Evolutionary conservation across 1,140 invertebrate species (phyloP), one percentile per base, ranked within the genome.

Genomic region (Sycophila sp.): DNA sequence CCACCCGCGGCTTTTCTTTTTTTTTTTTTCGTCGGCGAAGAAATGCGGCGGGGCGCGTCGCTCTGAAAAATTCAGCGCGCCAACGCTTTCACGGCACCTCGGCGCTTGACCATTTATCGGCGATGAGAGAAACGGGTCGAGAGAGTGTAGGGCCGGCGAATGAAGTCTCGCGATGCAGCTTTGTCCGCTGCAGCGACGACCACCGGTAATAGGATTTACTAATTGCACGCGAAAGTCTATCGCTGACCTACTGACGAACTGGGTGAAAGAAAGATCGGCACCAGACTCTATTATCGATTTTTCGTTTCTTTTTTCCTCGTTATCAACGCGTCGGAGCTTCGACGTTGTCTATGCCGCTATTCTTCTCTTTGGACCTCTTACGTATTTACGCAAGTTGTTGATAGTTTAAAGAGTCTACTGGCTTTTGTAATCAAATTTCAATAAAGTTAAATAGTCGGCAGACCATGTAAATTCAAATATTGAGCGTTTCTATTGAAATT

Each of bases 131-230:
- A n/a, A n/a, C n/a, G n/a, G n/a, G n/a, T n/a, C n/a, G n/a, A n/a
- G n/a, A n/a, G n/a, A n/a, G n/a, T n/a, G n/a, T n/a, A n/a, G n/a
- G n/a, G n/a, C n/a, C n/a, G n/a, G n/a, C n/a, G n/a, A n/a, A n/a
- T n/a, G n/a, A n/a, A n/a, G n/a, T n/a, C 8, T n/a, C 15, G 7
- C 55, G 32, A 17, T 5, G 24, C 40, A 62, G 22, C 40, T 32
- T 45, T 13, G 24, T 24, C 24, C 6, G 19, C 11, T 45, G 19
- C 40, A 17, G 26, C 6, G 24, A 49, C 17, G 38, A 55, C 32
- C 56, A 26, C 56, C 47, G 22, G 10, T 64, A 64, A 65, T 65
- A 24, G 55, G 55, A 51, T 59, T 59, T 51, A 66, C 28, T 67
- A 59, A 66, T 66, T 65, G 38, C 56, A 30, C 36, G 13, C 19